Percentiles rank a stretch among this genome's conserved stretches.
phyloP scores from a whole-genome alignment of 2,113 vertebrate species.

The Ginglymostoma cirratum region DNA sequence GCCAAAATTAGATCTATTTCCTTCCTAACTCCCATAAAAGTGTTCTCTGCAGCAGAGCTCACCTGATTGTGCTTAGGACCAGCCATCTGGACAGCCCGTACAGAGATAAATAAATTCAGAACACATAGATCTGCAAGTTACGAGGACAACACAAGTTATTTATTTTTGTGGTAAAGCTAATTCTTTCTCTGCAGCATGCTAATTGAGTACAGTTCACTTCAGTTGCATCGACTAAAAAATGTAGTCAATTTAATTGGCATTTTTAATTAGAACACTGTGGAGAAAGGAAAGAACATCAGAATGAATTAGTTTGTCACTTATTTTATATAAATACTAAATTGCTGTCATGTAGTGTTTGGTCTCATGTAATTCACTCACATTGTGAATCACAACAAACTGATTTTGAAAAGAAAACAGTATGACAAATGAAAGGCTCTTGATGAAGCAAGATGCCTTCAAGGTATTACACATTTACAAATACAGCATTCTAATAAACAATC shows the following conservation, averaged over 20 bases:
- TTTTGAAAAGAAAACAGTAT: background rate
- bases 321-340: background rate
- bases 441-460: background rate
- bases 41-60: background rate
- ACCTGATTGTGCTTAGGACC: background rate
- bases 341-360: background rate
- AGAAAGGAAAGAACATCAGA: background rate
- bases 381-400: background rate
- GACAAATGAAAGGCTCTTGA: background rate
- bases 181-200: background rate
- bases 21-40: background rate
- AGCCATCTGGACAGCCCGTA: background rate
- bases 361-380: background rate
- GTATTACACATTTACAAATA: background rate
- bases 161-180: background rate
- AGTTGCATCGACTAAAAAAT: background rate
- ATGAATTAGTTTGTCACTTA: background rate
- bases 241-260: background rate
- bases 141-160: background rate
- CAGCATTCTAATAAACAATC: background rate
- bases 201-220: conserved; percentile 3
- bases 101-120: background rate
- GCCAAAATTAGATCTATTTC: background rate
- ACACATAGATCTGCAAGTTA: background rate
- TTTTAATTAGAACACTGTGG: conserved; percentile 3